Conservation (phyloP, 2,797 vertebrate genomes). For the Hoplostethus atlanticus region DNA sequence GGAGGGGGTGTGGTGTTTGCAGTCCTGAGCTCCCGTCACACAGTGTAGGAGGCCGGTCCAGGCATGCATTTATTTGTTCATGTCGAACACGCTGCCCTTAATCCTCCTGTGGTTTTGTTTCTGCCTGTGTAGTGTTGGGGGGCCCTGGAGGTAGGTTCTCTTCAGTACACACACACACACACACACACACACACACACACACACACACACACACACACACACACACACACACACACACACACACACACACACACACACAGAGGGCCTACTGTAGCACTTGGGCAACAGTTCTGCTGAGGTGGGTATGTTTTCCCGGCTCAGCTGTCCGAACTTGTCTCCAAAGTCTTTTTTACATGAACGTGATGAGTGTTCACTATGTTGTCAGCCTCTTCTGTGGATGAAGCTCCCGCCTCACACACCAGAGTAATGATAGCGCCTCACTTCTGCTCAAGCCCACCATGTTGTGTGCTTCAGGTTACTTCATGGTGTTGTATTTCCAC, state of each 20-base stretch:
- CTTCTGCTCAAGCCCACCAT: neutral
- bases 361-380: slow-evolving; percentile 11
- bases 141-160: slow-evolving; percentile 59
- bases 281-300: slow-evolving; percentile 44
- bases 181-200: slow-evolving; percentile 27
- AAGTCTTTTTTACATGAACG: slow-evolving; percentile 22
- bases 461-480: slow-evolving; percentile 1
- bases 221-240: slow-evolving; percentile 34
- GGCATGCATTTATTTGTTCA: slow-evolving; percentile 72
- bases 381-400: slow-evolving; percentile 3
- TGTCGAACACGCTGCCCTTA: slow-evolving; percentile 58
- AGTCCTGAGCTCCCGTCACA: slow-evolving; percentile 19
- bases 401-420: slow-evolving; percentile 9
- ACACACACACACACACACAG: slow-evolving; percentile 8
- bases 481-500: neutral
- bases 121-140: slow-evolving; percentile 52
- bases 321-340: slow-evolving; percentile 34
- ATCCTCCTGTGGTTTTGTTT: slow-evolving; percentile 72
- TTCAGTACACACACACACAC: slow-evolving; percentile 36
- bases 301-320: slow-evolving; percentile 35
- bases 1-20: slow-evolving; percentile 16
- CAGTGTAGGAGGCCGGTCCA: slow-evolving; percentile 31
- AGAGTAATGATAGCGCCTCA: neutral
- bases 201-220: slow-evolving; percentile 13
- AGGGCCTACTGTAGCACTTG: slow-evolving; percentile 26